Evolutionary conservation across 2,888 invertebrate genomes (phyloP), one percentile per base, ranked within the genome.

Genomic region (Punctoribates punctum): DNA sequence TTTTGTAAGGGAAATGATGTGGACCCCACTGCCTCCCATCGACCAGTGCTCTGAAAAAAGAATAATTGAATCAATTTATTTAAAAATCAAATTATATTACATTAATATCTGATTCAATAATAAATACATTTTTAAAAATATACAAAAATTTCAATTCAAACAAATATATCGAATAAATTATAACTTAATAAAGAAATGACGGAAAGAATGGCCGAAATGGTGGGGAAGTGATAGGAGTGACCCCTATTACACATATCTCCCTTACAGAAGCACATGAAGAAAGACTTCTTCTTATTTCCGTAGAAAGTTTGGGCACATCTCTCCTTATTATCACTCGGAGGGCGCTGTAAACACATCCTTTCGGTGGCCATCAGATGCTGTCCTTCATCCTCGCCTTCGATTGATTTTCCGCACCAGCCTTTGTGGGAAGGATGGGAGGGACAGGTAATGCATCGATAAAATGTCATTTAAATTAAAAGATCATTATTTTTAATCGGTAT

Each of bases 321-420:
- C 83, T 94, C 94, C 84, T 94, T 93, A 80, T 89, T 89, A 82
- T 95, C 95, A 75, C 91, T 91, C 5, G 94, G 94, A 0, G 93
- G 91, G 77, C 93, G 86, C 83, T 92, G 93, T 0, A 95, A 87
- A 81, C 95, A 95, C 86, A 91, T 89, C 78, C 95, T 87, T 84
- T 95, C 91, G 4, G 93, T 93, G 1, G 94, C 94, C 67, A 90
- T 88, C 75, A 92, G 93, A 84, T 91, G 93, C 83, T 94, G 93
- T 91, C 93, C 93, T 79, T 84, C 84, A 82, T 89, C 89, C 83
- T 91, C 89, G 80, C 85, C 85, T 84, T 94, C 94, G 51, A 93
- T 88, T 73, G 93, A 89, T 86, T 95, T 95, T 29, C 91, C 92
- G 82, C 95, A 95, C 95, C 95, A 95, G 54, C 94, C 60, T 60